Conservation (phyloP, 2,888 invertebrate genomes). For the Dryomyza anilis region DNA sequence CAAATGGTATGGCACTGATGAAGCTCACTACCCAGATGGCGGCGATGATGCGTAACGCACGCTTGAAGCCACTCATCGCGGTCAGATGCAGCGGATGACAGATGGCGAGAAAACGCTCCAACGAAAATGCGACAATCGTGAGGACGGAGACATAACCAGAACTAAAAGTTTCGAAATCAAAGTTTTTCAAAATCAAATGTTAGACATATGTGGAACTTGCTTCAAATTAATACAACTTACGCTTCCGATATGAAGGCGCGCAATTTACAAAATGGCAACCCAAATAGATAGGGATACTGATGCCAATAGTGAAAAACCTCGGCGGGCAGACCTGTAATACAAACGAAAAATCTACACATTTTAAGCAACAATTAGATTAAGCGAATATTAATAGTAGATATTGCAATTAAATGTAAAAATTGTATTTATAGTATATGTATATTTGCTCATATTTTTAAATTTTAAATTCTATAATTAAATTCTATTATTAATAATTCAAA, state of each 20-base stretch:
- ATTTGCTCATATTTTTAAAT: too few species aligned
- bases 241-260: slow-evolving; percentile 84
- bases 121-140: slow-evolving; percentile 90
- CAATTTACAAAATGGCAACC: slow-evolving; percentile 79
- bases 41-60: slow-evolving; percentile 80
- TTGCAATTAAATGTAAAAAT: too few species aligned
- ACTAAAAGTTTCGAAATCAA: too few species aligned
- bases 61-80: slow-evolving; percentile 79
- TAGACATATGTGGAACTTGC: not conserved
- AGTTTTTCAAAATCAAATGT: too few species aligned
- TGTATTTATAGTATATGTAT: too few species aligned
- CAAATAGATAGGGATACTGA: slow-evolving; percentile 85
- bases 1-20: slow-evolving; percentile 77
- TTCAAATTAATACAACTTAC: slow-evolving; percentile 71
- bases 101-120: slow-evolving; percentile 89
- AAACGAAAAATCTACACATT: too few species aligned
- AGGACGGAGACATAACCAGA: slow-evolving; percentile 89
- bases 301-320: slow-evolving; percentile 86
- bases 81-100: slow-evolving; percentile 86
- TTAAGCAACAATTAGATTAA: too few species aligned
- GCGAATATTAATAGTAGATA: too few species aligned
- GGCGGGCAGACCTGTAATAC: slow-evolving; percentile 83
- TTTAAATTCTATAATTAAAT: too few species aligned
- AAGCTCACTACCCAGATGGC: slow-evolving; percentile 79
- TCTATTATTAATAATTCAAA: too few species aligned